Percentiles rank a stretch among this genome's conserved stretches.
Conservation (phyloP, 2,797 vertebrate species). For the Phyllotis vaccarum region DNA sequence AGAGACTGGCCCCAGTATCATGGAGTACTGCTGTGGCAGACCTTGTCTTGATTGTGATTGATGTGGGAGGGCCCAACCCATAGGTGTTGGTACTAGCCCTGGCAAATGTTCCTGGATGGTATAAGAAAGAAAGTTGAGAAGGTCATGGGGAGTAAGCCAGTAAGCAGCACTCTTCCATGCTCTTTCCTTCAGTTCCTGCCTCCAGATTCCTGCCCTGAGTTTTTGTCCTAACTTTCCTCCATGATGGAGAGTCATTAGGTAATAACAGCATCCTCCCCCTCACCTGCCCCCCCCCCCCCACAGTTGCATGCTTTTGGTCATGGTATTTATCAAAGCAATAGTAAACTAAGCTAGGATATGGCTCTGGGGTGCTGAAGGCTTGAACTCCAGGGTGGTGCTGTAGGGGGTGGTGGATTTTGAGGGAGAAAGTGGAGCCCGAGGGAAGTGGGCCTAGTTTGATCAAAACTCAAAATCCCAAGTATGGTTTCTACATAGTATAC, state of each 20-base stretch:
- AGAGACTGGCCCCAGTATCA: neutral
- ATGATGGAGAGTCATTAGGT: neutral
- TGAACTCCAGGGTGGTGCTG: neutral
- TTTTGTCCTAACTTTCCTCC: neutral
- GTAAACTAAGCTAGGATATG: neutral
- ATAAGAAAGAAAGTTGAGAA: neutral
- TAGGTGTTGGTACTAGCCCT: neutral
- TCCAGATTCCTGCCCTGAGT: neutral
- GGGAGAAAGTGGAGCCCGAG: neutral
- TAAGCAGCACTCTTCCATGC: neutral
- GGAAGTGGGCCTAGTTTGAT: neutral
- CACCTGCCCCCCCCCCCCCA: too few species aligned
- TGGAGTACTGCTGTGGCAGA: neutral
- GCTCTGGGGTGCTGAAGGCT: neutral
- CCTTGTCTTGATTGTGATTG: neutral
- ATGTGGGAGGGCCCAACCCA: neutral
- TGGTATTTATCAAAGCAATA: neutral
- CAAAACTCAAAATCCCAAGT: neutral
- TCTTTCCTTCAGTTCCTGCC: neutral
- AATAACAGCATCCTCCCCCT: neutral
- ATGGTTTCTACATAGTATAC: neutral
- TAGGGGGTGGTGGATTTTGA: neutral
- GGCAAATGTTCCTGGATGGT: neutral
- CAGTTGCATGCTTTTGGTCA: neutral
- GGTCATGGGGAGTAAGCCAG: neutral